Evolutionary conservation across 2,888 invertebrate species (phyloP), one percentile per base, ranked within the genome.

Genomic region (Pocota personata): DNA sequence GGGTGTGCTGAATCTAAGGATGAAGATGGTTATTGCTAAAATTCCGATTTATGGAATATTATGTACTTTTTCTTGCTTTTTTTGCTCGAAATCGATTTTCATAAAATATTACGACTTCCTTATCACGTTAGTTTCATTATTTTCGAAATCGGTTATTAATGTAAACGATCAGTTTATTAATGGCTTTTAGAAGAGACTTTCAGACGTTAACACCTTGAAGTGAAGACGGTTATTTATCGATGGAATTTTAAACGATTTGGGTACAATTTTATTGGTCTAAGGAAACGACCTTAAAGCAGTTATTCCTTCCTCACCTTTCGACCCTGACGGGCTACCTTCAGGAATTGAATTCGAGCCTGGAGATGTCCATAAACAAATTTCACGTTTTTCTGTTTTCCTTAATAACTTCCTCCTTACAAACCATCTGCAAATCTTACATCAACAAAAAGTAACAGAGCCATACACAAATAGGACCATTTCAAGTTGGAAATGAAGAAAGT

Each of bases 51-150:
- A 52, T 67, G 14, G 12, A 10, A 55, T 55, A 10, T 3, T 14
- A 12, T 43, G 10, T 43, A 10, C 14, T 55, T 55, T 16, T 30
- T 16, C n/a, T 2, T 3, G 27, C 14, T 4, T 46, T 46, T 6
- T 19, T 14, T 62, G n/a, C 10, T 19, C 35, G 14, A 37, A 66
- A 50, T 35, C 50, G 37, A 50, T 37, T 66, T 24, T 66, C 35
- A 35, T 50, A 50, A 66, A 66, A 66, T 37, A 24, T 67, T 37
- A 52, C 32, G 67, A 52, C 52, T 37, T 67, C 37, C 50, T 27
- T 67, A 52, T 52, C 64, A 64, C 64, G 32, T 48, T 27, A 48
- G 32, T 64, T 64, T 48, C 64, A 48, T 62, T 62, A 62, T 62
- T 43, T 43, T 7, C 10, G 8, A 48, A 64, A n/a, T 48, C 32